Evolutionary conservation across 2,113 vertebrate species (phyloP), one percentile per base, ranked within the genome.

Genomic region (Chloropsis hardwickii): DNA sequence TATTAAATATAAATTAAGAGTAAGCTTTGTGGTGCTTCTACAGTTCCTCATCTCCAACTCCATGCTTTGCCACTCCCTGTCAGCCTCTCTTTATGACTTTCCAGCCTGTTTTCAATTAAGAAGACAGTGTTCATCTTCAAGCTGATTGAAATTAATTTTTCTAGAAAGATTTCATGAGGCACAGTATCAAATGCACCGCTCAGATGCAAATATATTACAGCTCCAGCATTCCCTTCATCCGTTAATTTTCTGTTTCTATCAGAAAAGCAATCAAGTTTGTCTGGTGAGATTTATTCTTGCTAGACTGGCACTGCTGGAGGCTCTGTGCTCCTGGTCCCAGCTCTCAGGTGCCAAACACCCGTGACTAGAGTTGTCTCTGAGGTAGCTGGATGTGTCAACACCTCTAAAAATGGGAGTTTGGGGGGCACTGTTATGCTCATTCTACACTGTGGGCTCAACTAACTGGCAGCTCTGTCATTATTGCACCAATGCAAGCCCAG

Each of bases 131-230:
- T 93, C 86, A 69, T 93, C 82, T 90, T 70, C 72, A 73, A 90
- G 81, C 67, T 91, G 90, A 83, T 91, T 95, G 73, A 90, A 95
- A 97, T 95, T 88, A 95, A 92, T 94, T 94, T 94, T 95, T 95
- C 94, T 86, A 95, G 92, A 86, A 94, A 88, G 95, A 92, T 92
- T 96, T 94, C 81, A 77, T 45, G 82, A 93, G 77, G 76, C 81
- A 92, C 74, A 90, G 87, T 91, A 97, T 94, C 81, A 92, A 87
- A 91, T 73, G 89, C 53, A 58, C 80, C 69, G 39, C 92, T 92
- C 72, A 69, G 86, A 93, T 93, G 90, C 82, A 91, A 96, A 96
- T 88, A 76, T 69, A 92, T 90, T 86, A 91, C 62, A 86, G 73
- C 84, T 95, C 74, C n/a, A 86, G 86, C 81, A 29, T 83, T 94